Evolutionary conservation across 2,113 vertebrate species (phyloP), one percentile per base, ranked within the genome.

Genomic region (Epinephelus fuscoguttatus): DNA sequence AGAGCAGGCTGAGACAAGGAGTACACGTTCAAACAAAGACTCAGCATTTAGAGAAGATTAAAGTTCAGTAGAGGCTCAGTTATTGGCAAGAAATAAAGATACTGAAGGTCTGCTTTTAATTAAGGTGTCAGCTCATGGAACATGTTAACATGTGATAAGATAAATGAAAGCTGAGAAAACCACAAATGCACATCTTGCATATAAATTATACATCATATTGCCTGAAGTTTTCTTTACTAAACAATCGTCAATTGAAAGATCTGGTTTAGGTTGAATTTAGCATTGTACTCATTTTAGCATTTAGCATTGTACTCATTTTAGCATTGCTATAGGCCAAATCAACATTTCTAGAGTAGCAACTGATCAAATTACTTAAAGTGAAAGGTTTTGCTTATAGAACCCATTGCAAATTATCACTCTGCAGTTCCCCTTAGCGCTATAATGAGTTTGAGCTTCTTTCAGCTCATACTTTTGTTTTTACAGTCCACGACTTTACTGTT

Each of bases 1-100:
- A 64, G 71, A 68, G n/a, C 2, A 1, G 71, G 61, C 76, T 66
- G 63, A 73, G 62, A 49, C 56, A 42, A n/a, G 21, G n/a, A 40
- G 50, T 18, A n/a, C 40, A 49, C 13, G 25, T 60, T 67, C 9
- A 71, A 57, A 25, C 12, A 56, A 64, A 75, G 23, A 21, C 47
- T 19, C 4, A n/a, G n/a, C 18, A 33, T 25, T 69, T 10, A 69
- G 3, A 21, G 3, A 12, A 1, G 8, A 42, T 75, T 64, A n/a
- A 45, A 33, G 9, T 59, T 50, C 52, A 57, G 52, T 23, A 56
- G 17, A 1, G 13, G 47, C 61, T 66, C 4, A 45, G 17, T n/a
- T 61, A 21, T 62, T 72, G n/a, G 30, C 19, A 77, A 30, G 60
- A 23, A 30, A 61, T 15, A 61, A 60, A 73, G 45, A 14, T 6